These are phyloP conservation scores for Callitettix versicolor DNA, from an alignment of 1,140 invertebrate species.

Conservation along the genomic window DNA sequence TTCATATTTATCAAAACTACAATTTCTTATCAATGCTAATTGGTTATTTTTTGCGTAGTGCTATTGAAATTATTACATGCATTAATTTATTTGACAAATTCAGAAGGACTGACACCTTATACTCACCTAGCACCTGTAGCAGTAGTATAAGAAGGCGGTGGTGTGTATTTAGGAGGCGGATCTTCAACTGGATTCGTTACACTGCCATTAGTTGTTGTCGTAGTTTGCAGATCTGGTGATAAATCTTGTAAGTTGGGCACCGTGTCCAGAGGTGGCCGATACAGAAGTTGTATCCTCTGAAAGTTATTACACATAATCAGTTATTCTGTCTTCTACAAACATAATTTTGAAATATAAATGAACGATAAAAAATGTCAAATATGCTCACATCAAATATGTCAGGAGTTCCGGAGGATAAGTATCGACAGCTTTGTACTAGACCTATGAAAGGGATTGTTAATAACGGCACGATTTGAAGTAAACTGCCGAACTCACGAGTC, in stretches of 20 bases:
- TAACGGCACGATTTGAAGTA: constrained; percentile 65
- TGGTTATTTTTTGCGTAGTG: neutral
- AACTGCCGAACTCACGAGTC: constrained; percentile 62
- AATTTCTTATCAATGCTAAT: neutral
- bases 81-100: neutral
- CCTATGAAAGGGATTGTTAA: constrained; percentile 64
- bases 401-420: constrained; percentile 66
- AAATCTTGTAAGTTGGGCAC: constrained; percentile 29
- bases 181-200: constrained; percentile 45
- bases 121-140: constrained; percentile 61
- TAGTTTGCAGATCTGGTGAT: constrained; percentile 27
- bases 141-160: constrained; percentile 82
- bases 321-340: neutral
- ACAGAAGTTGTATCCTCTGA: constrained; percentile 62
- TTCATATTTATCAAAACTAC: neutral
- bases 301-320: constrained; percentile 21
- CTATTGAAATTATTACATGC: neutral
- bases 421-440: constrained; percentile 71
- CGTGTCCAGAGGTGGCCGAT: constrained; percentile 40
- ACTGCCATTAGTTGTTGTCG: constrained; percentile 27
- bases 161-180: constrained; percentile 85
- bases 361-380: neutral
- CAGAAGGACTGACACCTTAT: too few species aligned
- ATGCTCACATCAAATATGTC: constrained; percentile 74
- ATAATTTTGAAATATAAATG: neutral